These are phyloP conservation scores for Alauda arvensis DNA, from an alignment of 2,797 vertebrate species.

Conservation along the genomic window DNA sequence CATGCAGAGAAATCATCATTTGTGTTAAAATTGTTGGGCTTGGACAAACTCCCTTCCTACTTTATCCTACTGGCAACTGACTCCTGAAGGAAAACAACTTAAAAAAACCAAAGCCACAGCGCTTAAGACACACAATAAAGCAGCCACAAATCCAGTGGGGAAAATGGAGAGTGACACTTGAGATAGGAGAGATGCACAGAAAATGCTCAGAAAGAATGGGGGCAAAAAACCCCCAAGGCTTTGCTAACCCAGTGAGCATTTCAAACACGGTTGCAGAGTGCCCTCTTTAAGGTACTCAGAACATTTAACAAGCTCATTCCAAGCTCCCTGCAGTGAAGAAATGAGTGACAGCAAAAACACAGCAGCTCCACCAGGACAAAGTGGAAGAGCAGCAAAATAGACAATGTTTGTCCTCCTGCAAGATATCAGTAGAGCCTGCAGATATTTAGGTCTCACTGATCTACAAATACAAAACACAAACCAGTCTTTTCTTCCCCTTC, in stretches of 20 bases:
- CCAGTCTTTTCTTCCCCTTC: not conserved
- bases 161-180: conserved; percentile 27
- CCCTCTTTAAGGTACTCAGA: not conserved
- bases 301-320: conserved; percentile 9
- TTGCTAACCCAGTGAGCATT: conserved; percentile 35
- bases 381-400: not conserved
- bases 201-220: conserved; percentile 25
- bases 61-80: not conserved
- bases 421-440: not conserved
- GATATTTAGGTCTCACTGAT: not conserved
- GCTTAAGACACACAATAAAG: not conserved
- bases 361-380: not conserved
- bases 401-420: not conserved
- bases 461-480: not conserved
- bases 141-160: conserved; percentile 2
- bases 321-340: not conserved
- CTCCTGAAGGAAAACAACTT: not conserved
- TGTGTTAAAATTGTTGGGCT: not conserved
- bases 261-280: not conserved
- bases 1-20: not conserved
- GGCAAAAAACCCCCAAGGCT: conserved; percentile 31
- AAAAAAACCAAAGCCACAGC: not conserved
- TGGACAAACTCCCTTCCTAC: not conserved
- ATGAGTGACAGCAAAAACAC: not conserved
- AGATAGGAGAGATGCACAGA: not conserved